Evolutionary conservation across 2,797 vertebrate genomes (phyloP), one percentile per base, ranked within the genome.

Genomic region (Semotilus atromaculatus): DNA sequence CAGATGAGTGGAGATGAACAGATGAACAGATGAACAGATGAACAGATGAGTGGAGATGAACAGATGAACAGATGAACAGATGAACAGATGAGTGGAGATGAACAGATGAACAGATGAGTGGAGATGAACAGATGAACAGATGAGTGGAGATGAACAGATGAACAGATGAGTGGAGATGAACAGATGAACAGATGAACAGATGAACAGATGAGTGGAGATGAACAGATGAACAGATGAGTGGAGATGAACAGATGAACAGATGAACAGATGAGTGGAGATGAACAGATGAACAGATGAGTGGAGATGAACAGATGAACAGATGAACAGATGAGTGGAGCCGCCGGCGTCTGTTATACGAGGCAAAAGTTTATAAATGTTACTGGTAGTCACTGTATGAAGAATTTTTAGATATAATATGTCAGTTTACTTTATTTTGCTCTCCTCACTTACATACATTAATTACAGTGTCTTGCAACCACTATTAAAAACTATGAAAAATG

Each of bases 261-360:
- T 40, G 38, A 38, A 38, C 36, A 38, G 14, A 8, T 26, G 68
- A 26, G 68, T 38, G 66, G 9, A 60, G 58, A 62, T 29, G 38
- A 64, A 64, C n/a, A 64, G 40, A 40, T 40, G 38, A 38, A 38
- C 36, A 38, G 14, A 8, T 26, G 68, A 26, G 68, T 38, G 66
- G 9, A 60, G 58, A 62, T 29, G 38, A 64, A 64, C n/a, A n/a
- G n/a, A n/a, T n/a, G n/a, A n/a, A n/a, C n/a, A n/a, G n/a, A n/a
- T n/a, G n/a, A n/a, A n/a, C 87, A 86, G 85, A 86, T 84, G 87
- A 79, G 85, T 1, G 43, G 48, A 89, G 89, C 93, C 90, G 91
- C 51, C 91, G 73, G 89, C 88, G 66, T 18, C 92, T 96, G 94
- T 93, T 91, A 92, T 92, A 92, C 93, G 95, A 92, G 95, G 93